A percentile compares a stretch with the other conserved stretches of the same genome.
These are phyloP conservation scores for Tauraco erythrolophus DNA, from an alignment of 2,113 vertebrate species.

Conservation along the genomic window DNA sequence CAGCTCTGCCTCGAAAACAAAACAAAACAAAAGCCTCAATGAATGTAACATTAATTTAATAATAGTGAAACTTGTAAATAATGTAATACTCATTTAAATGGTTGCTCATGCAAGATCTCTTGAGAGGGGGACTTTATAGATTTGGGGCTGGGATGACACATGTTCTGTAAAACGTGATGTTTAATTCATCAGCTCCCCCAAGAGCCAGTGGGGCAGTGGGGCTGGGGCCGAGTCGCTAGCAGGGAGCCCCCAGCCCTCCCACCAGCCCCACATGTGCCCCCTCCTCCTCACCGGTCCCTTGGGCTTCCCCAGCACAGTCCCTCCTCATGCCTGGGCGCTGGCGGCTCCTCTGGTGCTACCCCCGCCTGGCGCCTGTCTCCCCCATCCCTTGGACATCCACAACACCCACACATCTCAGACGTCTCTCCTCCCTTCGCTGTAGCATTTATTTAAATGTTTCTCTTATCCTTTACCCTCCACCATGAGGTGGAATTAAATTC, in stretches of 20 bases:
- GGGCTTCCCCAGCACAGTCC: neutral
- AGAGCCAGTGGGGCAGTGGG: neutral
- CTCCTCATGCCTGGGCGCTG: fast-evolving
- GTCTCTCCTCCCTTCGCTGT: neutral
- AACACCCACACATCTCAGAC: neutral
- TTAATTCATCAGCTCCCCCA: constrained; percentile 38
- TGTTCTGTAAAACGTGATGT: neutral
- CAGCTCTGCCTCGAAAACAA: constrained; percentile 62
- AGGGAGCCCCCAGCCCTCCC: neutral
- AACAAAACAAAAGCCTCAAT: constrained; percentile 53
- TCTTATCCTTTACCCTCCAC: neutral
- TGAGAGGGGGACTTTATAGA: constrained; percentile 9
- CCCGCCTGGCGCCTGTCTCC: fast-evolving
- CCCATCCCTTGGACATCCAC: fast-evolving
- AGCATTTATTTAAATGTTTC: neutral
- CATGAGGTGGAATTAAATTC: neutral
- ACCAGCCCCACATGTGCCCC: fast-evolving
- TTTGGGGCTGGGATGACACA: constrained; percentile 29
- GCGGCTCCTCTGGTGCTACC: neutral
- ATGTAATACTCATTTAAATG: constrained; percentile 59
- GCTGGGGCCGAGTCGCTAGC: fast-evolving
- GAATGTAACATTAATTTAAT: constrained; percentile 70
- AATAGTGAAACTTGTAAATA: constrained; percentile 71
- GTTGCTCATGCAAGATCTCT: constrained; percentile 46
- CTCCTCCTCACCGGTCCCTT: neutral